A percentile compares a stretch with the other conserved stretches of the same genome.
These are phyloP conservation scores for Cyprinus carpio DNA, from an alignment of 2,113 vertebrate species.

Conservation along the genomic window DNA sequence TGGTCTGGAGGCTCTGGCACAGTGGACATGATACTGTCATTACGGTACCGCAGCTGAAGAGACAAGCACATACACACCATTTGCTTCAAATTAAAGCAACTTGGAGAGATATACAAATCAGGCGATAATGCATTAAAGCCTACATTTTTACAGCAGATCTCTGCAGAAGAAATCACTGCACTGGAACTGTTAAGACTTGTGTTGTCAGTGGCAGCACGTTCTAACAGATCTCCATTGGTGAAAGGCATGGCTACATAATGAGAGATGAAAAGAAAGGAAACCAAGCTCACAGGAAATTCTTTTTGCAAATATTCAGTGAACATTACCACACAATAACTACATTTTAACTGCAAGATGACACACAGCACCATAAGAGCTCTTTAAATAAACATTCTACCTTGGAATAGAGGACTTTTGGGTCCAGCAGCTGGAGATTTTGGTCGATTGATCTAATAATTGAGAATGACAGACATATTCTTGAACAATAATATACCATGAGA, in stretches of 20 bases:
- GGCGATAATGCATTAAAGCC: slow-evolving; percentile 37
- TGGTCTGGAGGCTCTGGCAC: slow-evolving; percentile 89
- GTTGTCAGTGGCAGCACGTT: slow-evolving; percentile 65
- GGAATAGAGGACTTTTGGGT: slow-evolving; percentile 75
- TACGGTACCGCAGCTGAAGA: slow-evolving; percentile 78
- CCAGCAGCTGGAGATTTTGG: slow-evolving; percentile 83
- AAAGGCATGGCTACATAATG: slow-evolving; percentile 7
- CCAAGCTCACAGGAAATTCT: background rate
- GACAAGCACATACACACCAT: background rate
- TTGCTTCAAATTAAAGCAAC: background rate
- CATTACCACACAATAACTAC: background rate
- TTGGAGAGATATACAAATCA: background rate
- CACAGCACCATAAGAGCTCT: background rate
- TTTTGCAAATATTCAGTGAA: background rate
- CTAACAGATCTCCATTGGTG: slow-evolving; percentile 69
- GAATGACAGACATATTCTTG: slow-evolving; percentile 47
- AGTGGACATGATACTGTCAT: slow-evolving; percentile 88
- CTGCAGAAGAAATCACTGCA: background rate
- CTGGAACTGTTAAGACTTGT: slow-evolving; percentile 11
- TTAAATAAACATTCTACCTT: slow-evolving; percentile 63
- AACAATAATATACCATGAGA: slow-evolving; percentile 41
- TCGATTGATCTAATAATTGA: slow-evolving; percentile 77
- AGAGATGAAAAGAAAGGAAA: slow-evolving; percentile 5
- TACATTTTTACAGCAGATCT: slow-evolving; percentile 70
- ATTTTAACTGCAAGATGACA: background rate